phyloP scores from a whole-genome alignment of 2,888 invertebrate genomes.

The Theodoxus fluviatilis region DNA sequence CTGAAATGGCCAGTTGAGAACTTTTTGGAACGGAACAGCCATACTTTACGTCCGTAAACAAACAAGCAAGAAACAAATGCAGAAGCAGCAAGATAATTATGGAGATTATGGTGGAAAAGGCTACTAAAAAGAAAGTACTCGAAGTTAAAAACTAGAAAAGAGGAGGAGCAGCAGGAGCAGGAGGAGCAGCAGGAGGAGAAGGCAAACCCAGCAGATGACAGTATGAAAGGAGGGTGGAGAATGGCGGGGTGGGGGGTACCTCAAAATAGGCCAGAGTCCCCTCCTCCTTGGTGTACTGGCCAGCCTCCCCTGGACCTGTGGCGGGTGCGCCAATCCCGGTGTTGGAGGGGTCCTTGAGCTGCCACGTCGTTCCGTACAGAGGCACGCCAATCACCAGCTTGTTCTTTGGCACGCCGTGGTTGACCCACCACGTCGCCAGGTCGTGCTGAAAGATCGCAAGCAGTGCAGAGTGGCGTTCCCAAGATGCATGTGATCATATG shows the following conservation, averaged over 20 bases:
- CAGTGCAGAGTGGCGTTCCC: not conserved
- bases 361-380: constrained; percentile 90
- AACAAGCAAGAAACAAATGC: no score
- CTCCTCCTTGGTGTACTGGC: constrained; percentile 34
- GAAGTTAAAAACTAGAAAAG: no score
- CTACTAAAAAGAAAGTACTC: no score
- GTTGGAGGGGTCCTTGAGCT: constrained; percentile 72
- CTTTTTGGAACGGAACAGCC: no score
- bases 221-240: not conserved
- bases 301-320: constrained; percentile 31
- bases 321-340: constrained; percentile 36
- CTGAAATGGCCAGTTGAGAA: no score
- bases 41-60: no score
- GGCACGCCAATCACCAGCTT: constrained; percentile 93
- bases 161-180: no score
- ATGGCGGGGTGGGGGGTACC: no score
- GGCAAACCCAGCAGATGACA: no score
- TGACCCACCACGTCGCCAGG: constrained; percentile 32
- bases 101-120: no score
- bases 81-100: no score
- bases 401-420: constrained; percentile 85
- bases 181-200: no score
- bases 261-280: constrained; percentile 45
- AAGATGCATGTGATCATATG: not conserved
- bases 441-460: constrained; percentile 33